Base-by-base conservation (phyloP, 2,797 vertebrate genomes). In the Chloroceryle inda region DNA sequence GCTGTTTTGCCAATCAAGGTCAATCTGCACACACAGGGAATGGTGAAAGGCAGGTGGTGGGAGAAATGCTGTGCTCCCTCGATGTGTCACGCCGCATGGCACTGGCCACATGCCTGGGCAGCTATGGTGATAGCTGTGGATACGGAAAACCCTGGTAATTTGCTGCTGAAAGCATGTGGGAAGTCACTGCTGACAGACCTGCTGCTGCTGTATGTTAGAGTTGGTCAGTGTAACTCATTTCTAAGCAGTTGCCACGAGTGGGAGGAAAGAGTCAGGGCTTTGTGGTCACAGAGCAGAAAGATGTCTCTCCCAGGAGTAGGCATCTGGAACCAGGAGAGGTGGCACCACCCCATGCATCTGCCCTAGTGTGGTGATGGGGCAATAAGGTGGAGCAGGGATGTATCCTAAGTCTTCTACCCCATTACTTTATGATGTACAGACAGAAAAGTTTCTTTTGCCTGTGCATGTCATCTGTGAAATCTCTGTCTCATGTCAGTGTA, bases 41-140 rank as follows among this genome's bases (percentile, higher is more conserved):
- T 4, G 12, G 22, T 27, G 68, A 42, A 64, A 72, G 42, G 29
- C 18, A 33, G 31, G 9, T 6, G 5, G 40, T 47, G 33, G 11
- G 37, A 31, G 40, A 81, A 81, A 18, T 0, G 2, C n/a, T 22
- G 18, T 1, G 0, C 29, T 59, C 19, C 55, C 52, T 58, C 11
- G 2, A 3, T 2, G 7, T 27, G 13, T 13, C 2, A 2, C 26
- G 29, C 58, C 23, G 6, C 59, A 38, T 0, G 0, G 10, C 55
- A 8, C 44, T 26, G 7, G 23, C 27, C 37, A 14, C 1, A 2
- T 1, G 3, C 37, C 9, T 35, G 58, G 42, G 35, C 73, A 85
- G 68, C 66, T 45, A 10, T 14, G 24, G n/a, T 52, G 38, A 23
- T 10, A 35, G 23, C 40, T 47, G 33, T 2, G 12, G 53, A 44